These are phyloP conservation scores for Eremobia ochroleuca DNA, from an alignment of 2,888 invertebrate species.

Conservation along the genomic window DNA sequence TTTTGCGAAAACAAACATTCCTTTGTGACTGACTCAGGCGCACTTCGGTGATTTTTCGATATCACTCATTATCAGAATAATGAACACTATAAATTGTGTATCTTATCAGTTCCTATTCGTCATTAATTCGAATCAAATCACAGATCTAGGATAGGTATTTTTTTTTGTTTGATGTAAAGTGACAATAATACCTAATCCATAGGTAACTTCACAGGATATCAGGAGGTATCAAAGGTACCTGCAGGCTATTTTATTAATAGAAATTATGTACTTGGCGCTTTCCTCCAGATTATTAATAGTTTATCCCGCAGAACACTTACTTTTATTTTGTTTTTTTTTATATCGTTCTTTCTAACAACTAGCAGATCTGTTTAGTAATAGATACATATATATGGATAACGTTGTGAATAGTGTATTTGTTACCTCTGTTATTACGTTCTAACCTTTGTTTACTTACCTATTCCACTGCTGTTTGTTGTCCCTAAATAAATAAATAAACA, in stretches of 20 bases:
- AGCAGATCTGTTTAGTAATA: no score
- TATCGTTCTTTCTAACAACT: no score
- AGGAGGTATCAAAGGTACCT: background rate
- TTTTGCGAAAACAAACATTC: constrained; percentile 52
- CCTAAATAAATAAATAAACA: no score
- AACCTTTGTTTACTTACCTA: no score
- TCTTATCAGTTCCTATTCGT: constrained; percentile 65
- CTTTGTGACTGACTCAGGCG: constrained; percentile 52
- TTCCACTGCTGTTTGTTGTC: no score
- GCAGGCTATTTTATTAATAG: background rate
- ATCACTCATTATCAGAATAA: constrained; percentile 61
- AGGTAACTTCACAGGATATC: constrained; percentile 1
- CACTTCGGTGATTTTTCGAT: constrained; percentile 55
- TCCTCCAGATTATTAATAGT: background rate
- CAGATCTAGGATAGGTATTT: constrained; percentile 52
- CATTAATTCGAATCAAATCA: constrained; percentile 60
- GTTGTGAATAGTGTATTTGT: no score
- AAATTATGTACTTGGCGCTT: background rate
- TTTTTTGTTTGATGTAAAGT: constrained; percentile 47
- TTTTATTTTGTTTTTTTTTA: no score
- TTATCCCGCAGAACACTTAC: background rate
- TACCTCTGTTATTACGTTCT: no score
- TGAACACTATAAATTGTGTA: constrained; percentile 57
- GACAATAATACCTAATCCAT: constrained; percentile 12
- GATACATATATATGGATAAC: no score